Evolutionary conservation across 2,888 invertebrate species (phyloP), one percentile per base, ranked within the genome.

Genomic region (Acleris laterana): DNA sequence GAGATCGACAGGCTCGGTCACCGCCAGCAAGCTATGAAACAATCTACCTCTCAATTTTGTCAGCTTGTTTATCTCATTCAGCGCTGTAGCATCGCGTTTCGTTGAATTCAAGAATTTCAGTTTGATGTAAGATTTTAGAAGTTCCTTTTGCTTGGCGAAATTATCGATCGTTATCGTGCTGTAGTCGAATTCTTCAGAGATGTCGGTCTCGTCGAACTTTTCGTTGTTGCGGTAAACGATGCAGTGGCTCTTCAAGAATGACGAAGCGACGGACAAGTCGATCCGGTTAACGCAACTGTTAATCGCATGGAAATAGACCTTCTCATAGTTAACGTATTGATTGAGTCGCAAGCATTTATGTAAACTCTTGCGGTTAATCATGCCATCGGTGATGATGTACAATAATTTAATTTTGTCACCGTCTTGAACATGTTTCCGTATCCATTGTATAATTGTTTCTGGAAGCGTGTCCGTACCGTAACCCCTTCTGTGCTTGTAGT

Each of bases 341-440:
- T 81, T 81, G 9, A 70, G 49, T 32, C 64, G 1, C 1, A 76
- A 70, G 70, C 80, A 80, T 58, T 2, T 20, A 0, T 62, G 0
- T 53, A 49, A 49, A 61, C 70, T 70, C 0, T 2, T 0, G 1
- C 4, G 0, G n/a, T 22, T 9, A 20, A 79, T 77, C 56, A 71
- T 13, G n/a, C 80, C 81, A 62, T 81, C 78, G 1, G 81, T 81
- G 17, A 81, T 70, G 6, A 81, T 77, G 52, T 79, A 80, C 20
- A 81, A 38, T 49, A 80, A 71, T 25, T 75, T 73, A 13, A 80
- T 77, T 68, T 72, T 71, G 56, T 69, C 68, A 28, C 71, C 58
- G 48, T 20, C n/a, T 59, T n/a, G 3, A 2, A 71, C 62, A 61
- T 72, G 61, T 9, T 52, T 7, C 69, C 70, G 51, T 17, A 76